Evolutionary conservation across 2,797 vertebrate genomes (phyloP).

Genomic region (Fringilla coelebs): DNA sequence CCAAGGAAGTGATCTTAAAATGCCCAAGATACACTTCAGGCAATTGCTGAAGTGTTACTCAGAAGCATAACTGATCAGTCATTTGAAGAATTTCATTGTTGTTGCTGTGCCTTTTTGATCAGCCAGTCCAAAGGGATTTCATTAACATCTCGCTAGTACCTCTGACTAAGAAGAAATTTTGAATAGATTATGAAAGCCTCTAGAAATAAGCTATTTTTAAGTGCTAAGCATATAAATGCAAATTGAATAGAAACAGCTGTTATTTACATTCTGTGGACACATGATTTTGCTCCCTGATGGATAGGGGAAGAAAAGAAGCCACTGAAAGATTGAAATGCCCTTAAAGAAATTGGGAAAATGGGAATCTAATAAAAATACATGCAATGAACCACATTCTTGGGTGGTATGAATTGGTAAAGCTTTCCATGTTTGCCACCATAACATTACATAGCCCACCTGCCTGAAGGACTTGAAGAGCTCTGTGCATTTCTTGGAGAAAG

Average conservation of each 20-base stretch:
- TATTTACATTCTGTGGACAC: not conserved
- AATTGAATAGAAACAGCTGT: conserved; percentile 46
- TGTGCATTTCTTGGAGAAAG: not conserved
- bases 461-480: not conserved
- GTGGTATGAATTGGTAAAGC: not conserved
- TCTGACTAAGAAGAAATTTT: conserved; percentile 1
- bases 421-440: not conserved
- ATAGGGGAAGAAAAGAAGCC: not conserved
- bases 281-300: not conserved
- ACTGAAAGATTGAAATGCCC: not conserved
- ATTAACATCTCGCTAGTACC: not conserved
- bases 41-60: not conserved
- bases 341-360: not conserved
- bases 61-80: not conserved
- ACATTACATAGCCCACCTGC: not conserved
- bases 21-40: not conserved
- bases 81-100: not conserved
- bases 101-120: not conserved
- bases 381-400: not conserved
- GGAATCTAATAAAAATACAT: not conserved
- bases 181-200: conserved; percentile 12
- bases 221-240: not conserved
- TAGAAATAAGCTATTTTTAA: conserved; percentile 8
- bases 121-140: conserved; percentile 13
- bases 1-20: not conserved